Conservation (phyloP, 2,888 invertebrate species). For the Spodoptera exigua region DNA sequence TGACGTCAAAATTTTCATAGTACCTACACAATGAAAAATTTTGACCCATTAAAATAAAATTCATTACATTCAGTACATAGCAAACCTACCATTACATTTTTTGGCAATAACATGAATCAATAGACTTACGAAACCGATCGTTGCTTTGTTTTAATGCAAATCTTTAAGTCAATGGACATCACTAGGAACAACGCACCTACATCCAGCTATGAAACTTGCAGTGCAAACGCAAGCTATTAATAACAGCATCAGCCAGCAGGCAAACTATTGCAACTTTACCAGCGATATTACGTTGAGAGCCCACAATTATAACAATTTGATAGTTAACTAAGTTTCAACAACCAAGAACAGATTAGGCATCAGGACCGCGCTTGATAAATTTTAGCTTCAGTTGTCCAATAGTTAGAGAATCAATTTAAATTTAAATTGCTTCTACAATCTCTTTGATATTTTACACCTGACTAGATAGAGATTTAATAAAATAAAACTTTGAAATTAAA, state of each 20-base stretch:
- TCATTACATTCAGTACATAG: no score
- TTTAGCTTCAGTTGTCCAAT: slow-evolving; percentile 58
- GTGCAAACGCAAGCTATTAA: slow-evolving; percentile 10
- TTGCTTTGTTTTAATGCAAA: no score
- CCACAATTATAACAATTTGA: slow-evolving; percentile 79
- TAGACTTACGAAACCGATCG: no score
- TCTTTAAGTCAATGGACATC: no score
- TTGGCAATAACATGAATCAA: no score
- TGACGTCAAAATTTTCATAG: no score
- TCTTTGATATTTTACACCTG: slow-evolving; percentile 56
- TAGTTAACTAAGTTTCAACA: slow-evolving; percentile 71
- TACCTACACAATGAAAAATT: no score
- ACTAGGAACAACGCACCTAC: no score
- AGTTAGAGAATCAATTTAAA: slow-evolving; percentile 62
- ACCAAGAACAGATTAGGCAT: slow-evolving; percentile 71
- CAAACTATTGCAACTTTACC: slow-evolving; percentile 71
- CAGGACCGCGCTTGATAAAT: slow-evolving; percentile 67
- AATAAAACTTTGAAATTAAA: slow-evolving; percentile 29
- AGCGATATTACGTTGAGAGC: slow-evolving; percentile 75
- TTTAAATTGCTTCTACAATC: slow-evolving; percentile 63
- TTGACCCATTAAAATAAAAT: no score
- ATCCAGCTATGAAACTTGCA: not conserved
- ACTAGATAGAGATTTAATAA: slow-evolving; percentile 26
- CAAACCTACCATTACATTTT: no score
- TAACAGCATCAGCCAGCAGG: slow-evolving; percentile 63